phyloP scores from a whole-genome alignment of 2,888 invertebrate species.

The Notodonta ziczac region DNA sequence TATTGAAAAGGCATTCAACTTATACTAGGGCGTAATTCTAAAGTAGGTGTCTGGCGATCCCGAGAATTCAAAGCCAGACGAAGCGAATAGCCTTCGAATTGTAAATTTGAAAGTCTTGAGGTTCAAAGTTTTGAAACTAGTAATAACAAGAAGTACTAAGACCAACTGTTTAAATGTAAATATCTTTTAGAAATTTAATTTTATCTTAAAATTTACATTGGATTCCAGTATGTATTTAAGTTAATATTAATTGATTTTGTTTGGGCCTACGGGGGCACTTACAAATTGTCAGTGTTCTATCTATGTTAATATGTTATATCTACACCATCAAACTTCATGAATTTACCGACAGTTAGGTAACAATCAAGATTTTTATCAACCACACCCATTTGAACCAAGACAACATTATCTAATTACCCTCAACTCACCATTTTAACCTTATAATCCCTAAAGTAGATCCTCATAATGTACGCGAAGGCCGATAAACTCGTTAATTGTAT shows the following conservation, averaged over 20 bases:
- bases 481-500: constrained; percentile 70
- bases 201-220: too few relatives aligned
- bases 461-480: constrained; percentile 57
- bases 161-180: too few relatives aligned
- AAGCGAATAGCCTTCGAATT: not conserved
- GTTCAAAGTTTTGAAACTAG: not conserved
- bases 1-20: constrained; percentile 2
- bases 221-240: too few relatives aligned
- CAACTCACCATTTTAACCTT: constrained; percentile 72
- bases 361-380: not conserved
- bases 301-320: too few relatives aligned
- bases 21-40: not conserved
- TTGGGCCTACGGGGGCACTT: too few relatives aligned
- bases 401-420: constrained; percentile 2
- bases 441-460: constrained; percentile 79
- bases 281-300: too few relatives aligned
- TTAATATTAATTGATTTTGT: too few relatives aligned
- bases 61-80: constrained; percentile 3
- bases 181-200: too few relatives aligned
- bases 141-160: too few relatives aligned
- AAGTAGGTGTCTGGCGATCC: not conserved
- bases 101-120: not conserved
- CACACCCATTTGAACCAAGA: not conserved
- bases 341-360: not conserved
- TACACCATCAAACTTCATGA: too few relatives aligned